Evolutionary conservation across 2,888 invertebrate species (phyloP).

Genomic region (Apamea epomidion): DNA sequence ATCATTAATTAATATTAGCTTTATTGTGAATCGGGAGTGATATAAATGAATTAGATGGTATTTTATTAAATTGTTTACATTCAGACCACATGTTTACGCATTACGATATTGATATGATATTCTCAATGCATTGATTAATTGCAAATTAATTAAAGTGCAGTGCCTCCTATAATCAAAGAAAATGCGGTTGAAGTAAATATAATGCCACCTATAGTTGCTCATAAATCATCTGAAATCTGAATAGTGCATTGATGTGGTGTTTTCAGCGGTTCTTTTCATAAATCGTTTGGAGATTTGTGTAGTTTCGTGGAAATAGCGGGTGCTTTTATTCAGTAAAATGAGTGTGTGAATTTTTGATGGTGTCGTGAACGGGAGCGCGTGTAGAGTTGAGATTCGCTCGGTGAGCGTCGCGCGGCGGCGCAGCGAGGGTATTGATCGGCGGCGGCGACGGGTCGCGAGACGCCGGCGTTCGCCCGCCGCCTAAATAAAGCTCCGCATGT

Average conservation of each 20-base stretch:
- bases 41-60: conserved; percentile 57
- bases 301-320: conserved; percentile 57
- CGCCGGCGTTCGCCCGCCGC: conserved; percentile 88
- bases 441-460: conserved; percentile 85
- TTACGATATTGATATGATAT: conserved; percentile 61
- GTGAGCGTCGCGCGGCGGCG: conserved; percentile 87
- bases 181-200: conserved; percentile 23
- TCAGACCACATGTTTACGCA: conserved; percentile 81
- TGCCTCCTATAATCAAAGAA: conserved; percentile 36
- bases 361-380: conserved; percentile 84
- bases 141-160: conserved; percentile 43
- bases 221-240: conserved; percentile 31
- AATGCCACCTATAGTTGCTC: conserved; percentile 5
- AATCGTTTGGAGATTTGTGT: conserved; percentile 64
- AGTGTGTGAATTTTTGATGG: conserved; percentile 89
- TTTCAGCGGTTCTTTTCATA: conserved; percentile 47
- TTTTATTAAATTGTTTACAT: conserved; percentile 84
- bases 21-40: conserved; percentile 58
- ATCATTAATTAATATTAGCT: conserved; percentile 48
- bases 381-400: conserved; percentile 86
- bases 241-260: conserved; percentile 56
- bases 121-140: conserved; percentile 38
- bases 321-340: conserved; percentile 85
- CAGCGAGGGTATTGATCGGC: conserved; percentile 89
- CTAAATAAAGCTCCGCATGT: conserved; percentile 90